phyloP scores from a whole-genome alignment of 2,797 vertebrate species.

The Danio aesculapii region DNA sequence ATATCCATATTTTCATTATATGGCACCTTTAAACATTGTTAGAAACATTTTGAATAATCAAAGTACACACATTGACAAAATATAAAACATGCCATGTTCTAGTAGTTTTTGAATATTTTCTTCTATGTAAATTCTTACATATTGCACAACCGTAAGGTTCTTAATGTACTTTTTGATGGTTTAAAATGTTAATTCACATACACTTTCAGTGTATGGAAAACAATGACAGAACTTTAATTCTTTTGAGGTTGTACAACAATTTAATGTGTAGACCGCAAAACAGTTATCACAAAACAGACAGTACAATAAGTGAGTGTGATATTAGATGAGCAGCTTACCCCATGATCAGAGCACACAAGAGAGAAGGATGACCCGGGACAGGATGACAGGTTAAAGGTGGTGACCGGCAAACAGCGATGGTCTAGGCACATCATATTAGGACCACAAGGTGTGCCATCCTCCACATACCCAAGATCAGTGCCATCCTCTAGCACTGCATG shows the following conservation, averaged over 20 bases:
- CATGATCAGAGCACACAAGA: slow-evolving; percentile 90
- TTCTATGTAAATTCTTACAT: too few relatives aligned
- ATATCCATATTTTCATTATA: too few relatives aligned
- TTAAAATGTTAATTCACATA: not conserved
- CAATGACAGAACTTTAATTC: too few relatives aligned
- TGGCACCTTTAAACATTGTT: too few relatives aligned
- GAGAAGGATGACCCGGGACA: slow-evolving; percentile 87
- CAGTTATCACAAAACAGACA: not conserved
- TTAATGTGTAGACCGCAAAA: not conserved
- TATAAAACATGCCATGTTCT: too few relatives aligned
- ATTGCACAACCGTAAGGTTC: too few relatives aligned
- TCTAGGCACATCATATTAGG: slow-evolving; percentile 97
- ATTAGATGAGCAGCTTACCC: slow-evolving; percentile 77
- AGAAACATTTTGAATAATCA: too few relatives aligned
- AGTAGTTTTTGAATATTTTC: too few relatives aligned
- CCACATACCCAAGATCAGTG: slow-evolving; percentile 92
- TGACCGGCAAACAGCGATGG: slow-evolving; percentile 88
- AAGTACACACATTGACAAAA: too few relatives aligned
- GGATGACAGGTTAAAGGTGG: slow-evolving; percentile 93
- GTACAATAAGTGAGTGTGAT: not conserved
- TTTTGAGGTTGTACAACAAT: not conserved
- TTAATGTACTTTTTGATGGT: not conserved
- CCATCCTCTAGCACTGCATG: slow-evolving; percentile 93
- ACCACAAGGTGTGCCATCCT: slow-evolving; percentile 94
- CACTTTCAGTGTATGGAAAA: not conserved